Evolutionary conservation across 2,113 vertebrate genomes (phyloP).

Genomic region (Aphyosemion australe): DNA sequence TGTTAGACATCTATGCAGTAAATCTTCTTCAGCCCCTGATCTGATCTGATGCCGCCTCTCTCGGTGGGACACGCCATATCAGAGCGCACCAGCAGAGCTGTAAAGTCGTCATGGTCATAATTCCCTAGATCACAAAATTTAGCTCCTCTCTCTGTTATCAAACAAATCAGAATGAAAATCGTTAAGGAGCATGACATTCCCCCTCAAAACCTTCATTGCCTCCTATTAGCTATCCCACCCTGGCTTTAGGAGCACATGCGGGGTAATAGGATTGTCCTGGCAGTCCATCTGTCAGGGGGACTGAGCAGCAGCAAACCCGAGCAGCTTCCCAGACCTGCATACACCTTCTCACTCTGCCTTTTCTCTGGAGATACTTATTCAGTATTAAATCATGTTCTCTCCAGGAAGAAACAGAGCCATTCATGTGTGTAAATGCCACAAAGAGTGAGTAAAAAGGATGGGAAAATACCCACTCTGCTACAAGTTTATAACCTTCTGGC

Average conservation of each 20-base stretch:
- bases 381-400: slow-evolving; percentile 38
- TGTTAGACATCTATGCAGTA: slow-evolving; percentile 23
- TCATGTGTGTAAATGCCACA: slow-evolving; percentile 46
- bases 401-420: slow-evolving; percentile 16
- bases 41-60: slow-evolving; percentile 19
- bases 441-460: slow-evolving; percentile 23
- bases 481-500: slow-evolving; percentile 38
- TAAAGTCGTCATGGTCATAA: slow-evolving; percentile 16
- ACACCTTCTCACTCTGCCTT: slow-evolving; percentile 55
- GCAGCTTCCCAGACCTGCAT: slow-evolving; percentile 45
- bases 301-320: slow-evolving; percentile 60
- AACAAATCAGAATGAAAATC: slow-evolving; percentile 56
- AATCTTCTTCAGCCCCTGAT: slow-evolving; percentile 29
- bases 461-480: slow-evolving; percentile 9
- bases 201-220: slow-evolving; percentile 46
- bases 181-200: slow-evolving; percentile 49
- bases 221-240: slow-evolving; percentile 75
- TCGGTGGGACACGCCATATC: slow-evolving; percentile 18
- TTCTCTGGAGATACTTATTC: slow-evolving; percentile 51
- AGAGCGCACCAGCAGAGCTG: slow-evolving; percentile 11
- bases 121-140: slow-evolving; percentile 19
- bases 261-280: slow-evolving; percentile 85
- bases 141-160: slow-evolving; percentile 43
- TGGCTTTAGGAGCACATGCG: slow-evolving; percentile 78
- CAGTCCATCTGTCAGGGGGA: slow-evolving; percentile 71